These are phyloP conservation scores for Hylaea fasciaria DNA, from an alignment of 2,888 invertebrate genomes.

Conservation along the genomic window DNA sequence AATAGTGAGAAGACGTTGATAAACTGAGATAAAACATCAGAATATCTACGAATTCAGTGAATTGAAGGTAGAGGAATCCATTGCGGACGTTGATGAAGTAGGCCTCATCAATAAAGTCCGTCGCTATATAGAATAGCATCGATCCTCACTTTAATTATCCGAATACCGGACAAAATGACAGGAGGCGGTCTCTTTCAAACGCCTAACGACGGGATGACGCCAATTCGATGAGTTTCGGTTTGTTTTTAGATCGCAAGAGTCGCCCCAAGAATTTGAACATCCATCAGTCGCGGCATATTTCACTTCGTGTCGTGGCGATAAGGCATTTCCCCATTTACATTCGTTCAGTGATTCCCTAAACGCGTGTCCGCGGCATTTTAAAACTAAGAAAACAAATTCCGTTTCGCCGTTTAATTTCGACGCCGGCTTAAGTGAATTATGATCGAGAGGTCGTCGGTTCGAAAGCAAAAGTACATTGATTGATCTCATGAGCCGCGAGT, in stretches of 20 bases:
- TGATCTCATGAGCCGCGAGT: conserved; percentile 53
- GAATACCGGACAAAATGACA: conserved; percentile 66
- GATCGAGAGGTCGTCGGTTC: conserved; percentile 52
- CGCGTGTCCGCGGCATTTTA: conserved; percentile 59
- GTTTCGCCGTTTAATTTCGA: conserved; percentile 39
- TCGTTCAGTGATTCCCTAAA: conserved; percentile 52
- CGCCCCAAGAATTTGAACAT: conserved; percentile 67
- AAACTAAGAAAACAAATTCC: conserved; percentile 70
- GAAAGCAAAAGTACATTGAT: conserved; percentile 58
- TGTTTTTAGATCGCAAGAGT: conserved; percentile 76
- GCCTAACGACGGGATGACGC: conserved; percentile 63
- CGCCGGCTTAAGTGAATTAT: conserved; percentile 47
- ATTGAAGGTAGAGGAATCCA: conserved; percentile 50
- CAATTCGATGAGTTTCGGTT: conserved; percentile 65
- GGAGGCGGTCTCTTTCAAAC: conserved; percentile 64
- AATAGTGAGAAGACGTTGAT: conserved; percentile 9
- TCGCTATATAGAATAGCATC: conserved; percentile 66
- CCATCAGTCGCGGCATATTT: conserved; percentile 72
- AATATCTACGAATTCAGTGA: conserved; percentile 46
- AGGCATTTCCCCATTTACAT: conserved; percentile 73
- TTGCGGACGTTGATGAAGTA: conserved; percentile 74
- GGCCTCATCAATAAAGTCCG: conserved; percentile 71
- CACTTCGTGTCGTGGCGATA: conserved; percentile 65
- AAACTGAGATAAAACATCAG: conserved; percentile 36
- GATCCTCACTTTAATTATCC: conserved; percentile 72